Conservation (phyloP, 2,888 invertebrate genomes). For the Leptopilina syphax region DNA sequence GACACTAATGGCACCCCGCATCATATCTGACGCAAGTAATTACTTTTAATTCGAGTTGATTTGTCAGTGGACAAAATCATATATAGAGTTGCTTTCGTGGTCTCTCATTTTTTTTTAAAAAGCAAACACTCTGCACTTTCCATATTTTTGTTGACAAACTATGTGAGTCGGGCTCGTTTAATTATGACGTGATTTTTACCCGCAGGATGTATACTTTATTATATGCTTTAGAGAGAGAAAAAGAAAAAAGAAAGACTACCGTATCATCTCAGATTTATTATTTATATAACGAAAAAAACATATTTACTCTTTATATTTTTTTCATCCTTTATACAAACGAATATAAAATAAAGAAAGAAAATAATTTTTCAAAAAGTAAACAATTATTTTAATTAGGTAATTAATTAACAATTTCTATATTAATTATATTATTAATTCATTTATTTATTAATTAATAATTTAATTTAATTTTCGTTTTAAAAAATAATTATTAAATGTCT, state of each 20-base stretch:
- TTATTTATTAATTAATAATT: no score
- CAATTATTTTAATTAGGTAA: no score
- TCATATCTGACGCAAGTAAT: slow-evolving; percentile 65
- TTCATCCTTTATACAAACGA: no score
- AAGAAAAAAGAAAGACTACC: not conserved
- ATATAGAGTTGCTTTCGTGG: slow-evolving; percentile 41
- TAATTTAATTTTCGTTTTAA: no score
- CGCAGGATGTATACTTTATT: slow-evolving; percentile 14
- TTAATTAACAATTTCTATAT: no score
- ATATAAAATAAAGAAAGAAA: no score
- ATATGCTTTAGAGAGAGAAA: not conserved
- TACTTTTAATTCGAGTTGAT: slow-evolving; percentile 71
- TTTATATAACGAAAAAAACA: no score
- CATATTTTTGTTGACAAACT: slow-evolving; percentile 26
- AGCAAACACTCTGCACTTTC: slow-evolving; percentile 34
- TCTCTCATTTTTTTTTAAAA: not conserved
- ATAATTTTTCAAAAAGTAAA: no score
- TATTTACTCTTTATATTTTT: no score
- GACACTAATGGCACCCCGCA: slow-evolving; percentile 57
- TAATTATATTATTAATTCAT: no score
- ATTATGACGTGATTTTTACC: slow-evolving; percentile 24
- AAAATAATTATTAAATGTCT: no score
- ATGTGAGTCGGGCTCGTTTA: not conserved
- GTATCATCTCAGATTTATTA: not conserved
- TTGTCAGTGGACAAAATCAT: slow-evolving; percentile 66